Evolutionary conservation across 2,888 invertebrate species (phyloP).

Genomic region (Acrobasis consociella): DNA sequence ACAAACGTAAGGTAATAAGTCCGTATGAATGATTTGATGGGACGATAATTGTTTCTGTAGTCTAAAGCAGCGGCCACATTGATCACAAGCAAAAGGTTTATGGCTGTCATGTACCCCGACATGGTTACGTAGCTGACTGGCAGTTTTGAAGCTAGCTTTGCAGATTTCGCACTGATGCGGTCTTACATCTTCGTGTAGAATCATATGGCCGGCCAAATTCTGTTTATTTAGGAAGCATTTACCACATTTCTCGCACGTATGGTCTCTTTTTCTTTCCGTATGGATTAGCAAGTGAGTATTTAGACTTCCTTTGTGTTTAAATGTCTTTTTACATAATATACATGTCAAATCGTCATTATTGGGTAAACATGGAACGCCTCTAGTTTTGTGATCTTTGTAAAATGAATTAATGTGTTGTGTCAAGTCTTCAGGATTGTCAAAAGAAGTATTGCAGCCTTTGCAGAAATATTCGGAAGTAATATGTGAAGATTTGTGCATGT

Average conservation of each 20-base stretch:
- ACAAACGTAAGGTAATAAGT: conserved; percentile 87
- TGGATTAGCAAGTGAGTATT: conserved; percentile 82
- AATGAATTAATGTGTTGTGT: conserved; percentile 46
- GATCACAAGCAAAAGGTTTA: conserved; percentile 55
- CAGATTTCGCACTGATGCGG: conserved; percentile 67
- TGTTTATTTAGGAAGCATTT: conserved; percentile 57
- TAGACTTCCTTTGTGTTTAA: conserved; percentile 50
- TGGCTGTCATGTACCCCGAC: conserved; percentile 50
- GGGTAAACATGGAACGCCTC: conserved; percentile 37
- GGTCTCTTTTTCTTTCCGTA: conserved; percentile 61
- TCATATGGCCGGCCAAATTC: conserved; percentile 50
- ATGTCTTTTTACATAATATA: conserved; percentile 56
- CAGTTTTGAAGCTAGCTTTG: conserved; percentile 54
- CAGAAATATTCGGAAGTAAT: conserved; percentile 47
- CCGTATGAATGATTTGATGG: conserved; percentile 87
- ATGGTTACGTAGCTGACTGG: conserved; percentile 46
- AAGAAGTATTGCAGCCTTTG: conserved; percentile 55
- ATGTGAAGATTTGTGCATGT: conserved; percentile 45
- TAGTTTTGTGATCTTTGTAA: conserved; percentile 43
- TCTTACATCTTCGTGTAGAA: conserved; percentile 53
- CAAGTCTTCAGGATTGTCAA: conserved; percentile 46
- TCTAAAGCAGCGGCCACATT: conserved; percentile 55
- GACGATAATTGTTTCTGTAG: conserved; percentile 73
- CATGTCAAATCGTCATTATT: conserved; percentile 49
- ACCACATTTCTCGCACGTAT: conserved; percentile 65